Evolutionary conservation across 2,888 invertebrate species (phyloP).

Genomic region (Trichogramma evanescens): DNA sequence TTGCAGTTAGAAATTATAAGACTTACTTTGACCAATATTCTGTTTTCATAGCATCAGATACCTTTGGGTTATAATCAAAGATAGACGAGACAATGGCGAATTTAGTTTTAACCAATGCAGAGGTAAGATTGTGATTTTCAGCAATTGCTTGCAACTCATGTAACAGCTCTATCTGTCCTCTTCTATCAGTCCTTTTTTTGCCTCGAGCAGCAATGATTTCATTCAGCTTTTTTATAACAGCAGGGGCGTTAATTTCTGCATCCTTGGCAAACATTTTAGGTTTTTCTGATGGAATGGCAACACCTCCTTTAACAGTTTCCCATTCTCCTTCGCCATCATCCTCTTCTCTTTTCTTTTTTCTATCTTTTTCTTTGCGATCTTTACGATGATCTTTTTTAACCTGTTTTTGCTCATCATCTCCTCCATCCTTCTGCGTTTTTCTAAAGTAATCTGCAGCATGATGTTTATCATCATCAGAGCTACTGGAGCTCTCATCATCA

Average conservation of each 20-base stretch:
- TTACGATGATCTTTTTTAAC: slow-evolving; percentile 51
- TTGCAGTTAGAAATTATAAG: not conserved
- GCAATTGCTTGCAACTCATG: slow-evolving; percentile 84
- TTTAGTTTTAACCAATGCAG: slow-evolving; percentile 87
- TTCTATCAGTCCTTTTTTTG: slow-evolving; percentile 93
- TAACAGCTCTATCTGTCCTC: slow-evolving; percentile 87
- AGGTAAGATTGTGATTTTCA: slow-evolving; percentile 78
- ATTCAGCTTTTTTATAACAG: slow-evolving; percentile 85
- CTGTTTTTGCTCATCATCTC: slow-evolving; percentile 54
- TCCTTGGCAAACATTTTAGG: slow-evolving; percentile 99
- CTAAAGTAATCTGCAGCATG: slow-evolving; percentile 35
- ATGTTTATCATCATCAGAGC: slow-evolving; percentile 74
- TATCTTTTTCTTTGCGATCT: slow-evolving; percentile 51
- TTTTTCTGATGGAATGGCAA: slow-evolving; percentile 77
- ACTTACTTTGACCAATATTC: slow-evolving; percentile 84
- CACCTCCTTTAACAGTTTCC: slow-evolving; percentile 86
- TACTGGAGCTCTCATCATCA: slow-evolving; percentile 70
- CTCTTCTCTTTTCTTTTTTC: slow-evolving; percentile 60
- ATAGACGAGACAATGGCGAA: slow-evolving; percentile 91
- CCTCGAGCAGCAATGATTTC: slow-evolving; percentile 93
- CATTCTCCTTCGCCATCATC: slow-evolving; percentile 82
- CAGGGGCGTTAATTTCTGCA: slow-evolving; percentile 89
- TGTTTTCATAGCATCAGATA: slow-evolving; percentile 94
- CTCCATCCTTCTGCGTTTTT: slow-evolving; percentile 56
- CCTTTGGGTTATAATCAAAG: slow-evolving; percentile 96